A percentile compares a stretch with the other conserved stretches of the same genome.
phyloP scores from a whole-genome alignment of 2,888 invertebrate genomes.

The Idaea biselata region DNA sequence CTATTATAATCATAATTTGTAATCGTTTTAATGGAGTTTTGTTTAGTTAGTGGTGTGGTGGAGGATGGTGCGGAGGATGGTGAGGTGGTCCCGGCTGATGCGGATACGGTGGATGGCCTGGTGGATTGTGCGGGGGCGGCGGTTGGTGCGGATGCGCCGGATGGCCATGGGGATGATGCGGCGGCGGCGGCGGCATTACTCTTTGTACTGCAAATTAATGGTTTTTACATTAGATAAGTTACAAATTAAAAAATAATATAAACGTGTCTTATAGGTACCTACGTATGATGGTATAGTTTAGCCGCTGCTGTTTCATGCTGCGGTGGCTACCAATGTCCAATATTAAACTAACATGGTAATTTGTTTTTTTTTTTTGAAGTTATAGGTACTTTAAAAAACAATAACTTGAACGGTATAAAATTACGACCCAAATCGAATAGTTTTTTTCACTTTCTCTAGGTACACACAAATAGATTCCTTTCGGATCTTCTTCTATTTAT shows the following conservation, averaged over 20 bases:
- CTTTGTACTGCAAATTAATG: slow-evolving; percentile 5
- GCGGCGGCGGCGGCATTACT: slow-evolving; percentile 38
- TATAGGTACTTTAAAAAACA: too few relatives aligned
- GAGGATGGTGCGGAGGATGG: slow-evolving; percentile 27
- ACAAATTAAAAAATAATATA: slow-evolving; percentile 8
- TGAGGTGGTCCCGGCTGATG: slow-evolving; percentile 26
- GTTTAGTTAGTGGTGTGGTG: slow-evolving; percentile 25
- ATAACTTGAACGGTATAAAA: too few relatives aligned
- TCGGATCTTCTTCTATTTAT: too few relatives aligned
- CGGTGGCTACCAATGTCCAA: too few relatives aligned
- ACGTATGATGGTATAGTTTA: too few relatives aligned
- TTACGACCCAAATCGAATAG: too few relatives aligned
- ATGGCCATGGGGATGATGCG: slow-evolving; percentile 24
- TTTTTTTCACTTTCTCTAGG: too few relatives aligned
- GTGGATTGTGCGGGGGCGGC: slow-evolving; percentile 16
- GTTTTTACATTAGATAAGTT: slow-evolving; percentile 11
- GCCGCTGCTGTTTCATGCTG: too few relatives aligned
- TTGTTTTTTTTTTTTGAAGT: too few relatives aligned
- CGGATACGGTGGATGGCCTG: slow-evolving; percentile 11
- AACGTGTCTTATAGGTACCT: too few relatives aligned
- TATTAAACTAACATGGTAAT: too few relatives aligned
- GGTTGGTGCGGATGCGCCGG: slow-evolving; percentile 23
- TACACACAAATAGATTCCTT: too few relatives aligned
- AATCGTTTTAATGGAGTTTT: slow-evolving; percentile 4
- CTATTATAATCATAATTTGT: slow-evolving; percentile 18